Percentiles rank a stretch among this genome's conserved stretches.
Conservation (phyloP, 2,797 vertebrate genomes). For the Notolabrus celidotus region DNA sequence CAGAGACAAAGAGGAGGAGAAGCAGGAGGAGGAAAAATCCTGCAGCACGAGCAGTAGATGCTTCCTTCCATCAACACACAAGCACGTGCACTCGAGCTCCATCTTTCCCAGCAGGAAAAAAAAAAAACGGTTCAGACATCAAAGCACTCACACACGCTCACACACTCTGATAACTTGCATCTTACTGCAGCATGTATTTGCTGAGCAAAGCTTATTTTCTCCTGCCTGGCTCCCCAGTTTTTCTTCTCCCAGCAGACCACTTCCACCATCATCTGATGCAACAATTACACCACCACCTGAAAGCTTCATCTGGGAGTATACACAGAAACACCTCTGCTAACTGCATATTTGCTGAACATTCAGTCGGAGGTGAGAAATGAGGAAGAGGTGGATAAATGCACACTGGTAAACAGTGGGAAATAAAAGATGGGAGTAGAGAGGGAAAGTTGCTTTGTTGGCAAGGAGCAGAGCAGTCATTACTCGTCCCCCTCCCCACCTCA, state of each 20-base stretch:
- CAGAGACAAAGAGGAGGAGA: conserved; percentile 80
- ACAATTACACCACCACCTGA: conserved; percentile 59
- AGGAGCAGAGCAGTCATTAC: conserved; percentile 76
- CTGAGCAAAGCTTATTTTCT: conserved; percentile 75
- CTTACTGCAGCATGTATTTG: conserved; percentile 66
- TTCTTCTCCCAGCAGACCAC: conserved; percentile 53
- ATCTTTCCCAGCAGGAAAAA: conserved; percentile 31
- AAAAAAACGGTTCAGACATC: conserved; percentile 39
- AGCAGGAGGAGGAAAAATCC: conserved; percentile 56
- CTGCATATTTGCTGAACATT: conserved; percentile 50
- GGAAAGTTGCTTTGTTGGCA: conserved; percentile 84
- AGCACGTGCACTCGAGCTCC: conserved; percentile 13
- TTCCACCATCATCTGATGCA: conserved; percentile 60
- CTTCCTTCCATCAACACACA: conserved; percentile 91
- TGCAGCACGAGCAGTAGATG: conserved; percentile 87
- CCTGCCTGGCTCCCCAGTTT: conserved; percentile 52
- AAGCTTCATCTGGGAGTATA: conserved; percentile 39
- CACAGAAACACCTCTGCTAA: conserved; percentile 50
- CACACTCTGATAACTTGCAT: conserved; percentile 60
- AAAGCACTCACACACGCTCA: conserved; percentile 36
- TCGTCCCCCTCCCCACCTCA: conserved; percentile 42
- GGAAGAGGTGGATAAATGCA: conserved; percentile 72
- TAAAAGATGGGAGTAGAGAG: conserved; percentile 73
- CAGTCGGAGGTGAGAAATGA: conserved; percentile 86
- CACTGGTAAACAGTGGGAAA: conserved; percentile 75